phyloP scores from a whole-genome alignment of 2,888 invertebrate genomes.

The Apomyelois bistriatella region DNA sequence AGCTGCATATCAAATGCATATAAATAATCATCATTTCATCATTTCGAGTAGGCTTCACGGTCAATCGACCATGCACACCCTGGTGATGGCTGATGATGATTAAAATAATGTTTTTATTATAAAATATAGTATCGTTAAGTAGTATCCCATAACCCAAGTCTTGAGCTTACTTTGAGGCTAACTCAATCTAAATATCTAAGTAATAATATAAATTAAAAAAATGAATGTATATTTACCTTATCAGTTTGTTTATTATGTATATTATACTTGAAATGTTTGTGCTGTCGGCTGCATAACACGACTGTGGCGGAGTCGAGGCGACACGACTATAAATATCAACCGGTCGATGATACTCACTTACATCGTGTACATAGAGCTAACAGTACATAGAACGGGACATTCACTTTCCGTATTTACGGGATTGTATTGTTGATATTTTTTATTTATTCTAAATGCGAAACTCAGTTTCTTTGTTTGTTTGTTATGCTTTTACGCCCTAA shows the following conservation, averaged over 20 bases:
- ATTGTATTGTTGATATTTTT: neutral
- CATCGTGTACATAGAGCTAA: constrained; percentile 12
- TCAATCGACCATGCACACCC: too few species aligned
- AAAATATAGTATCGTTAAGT: too few species aligned
- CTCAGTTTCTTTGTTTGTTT: neutral
- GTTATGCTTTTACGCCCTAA: too few species aligned
- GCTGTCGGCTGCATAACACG: neutral
- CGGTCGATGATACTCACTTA: neutral
- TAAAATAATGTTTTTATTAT: too few species aligned
- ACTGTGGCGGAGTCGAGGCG: neutral
- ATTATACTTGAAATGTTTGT: neutral
- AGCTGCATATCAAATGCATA: too few species aligned
- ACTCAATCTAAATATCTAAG: neutral
- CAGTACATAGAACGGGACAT: constrained; percentile 12
- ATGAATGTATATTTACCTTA: too few species aligned
- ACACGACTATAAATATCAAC: constrained; percentile 8
- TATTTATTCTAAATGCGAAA: neutral
- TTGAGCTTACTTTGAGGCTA: too few species aligned
- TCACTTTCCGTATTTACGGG: neutral
- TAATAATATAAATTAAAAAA: too few species aligned
- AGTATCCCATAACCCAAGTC: too few species aligned
- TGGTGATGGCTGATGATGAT: too few species aligned
- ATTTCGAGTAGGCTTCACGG: too few species aligned
- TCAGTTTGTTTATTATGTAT: neutral
- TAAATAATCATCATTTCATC: too few species aligned